These are phyloP conservation scores for Sarcophaga rosellei DNA, from an alignment of 2,888 invertebrate genomes.

Conservation along the genomic window DNA sequence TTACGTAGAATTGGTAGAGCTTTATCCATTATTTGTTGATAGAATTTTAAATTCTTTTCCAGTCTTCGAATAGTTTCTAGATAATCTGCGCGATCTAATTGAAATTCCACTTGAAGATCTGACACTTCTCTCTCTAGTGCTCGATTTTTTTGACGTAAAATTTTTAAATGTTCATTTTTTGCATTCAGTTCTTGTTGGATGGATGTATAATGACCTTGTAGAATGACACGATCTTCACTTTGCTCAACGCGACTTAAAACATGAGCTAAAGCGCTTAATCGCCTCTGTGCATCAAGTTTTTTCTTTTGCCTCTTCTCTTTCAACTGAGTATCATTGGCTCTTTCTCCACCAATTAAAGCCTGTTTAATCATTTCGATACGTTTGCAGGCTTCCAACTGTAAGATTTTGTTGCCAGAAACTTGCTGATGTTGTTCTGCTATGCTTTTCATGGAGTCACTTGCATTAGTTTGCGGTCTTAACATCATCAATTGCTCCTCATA, in stretches of 20 bases:
- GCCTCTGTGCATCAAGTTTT: slow-evolving; percentile 86
- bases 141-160: slow-evolving; percentile 85
- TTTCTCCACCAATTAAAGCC: slow-evolving; percentile 90
- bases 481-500: slow-evolving; percentile 73
- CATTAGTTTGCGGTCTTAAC: slow-evolving; percentile 40
- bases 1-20: slow-evolving; percentile 86
- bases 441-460: slow-evolving; percentile 1
- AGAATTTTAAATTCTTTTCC: slow-evolving; percentile 86
- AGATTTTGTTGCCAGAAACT: slow-evolving; percentile 36
- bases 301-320: slow-evolving; percentile 86
- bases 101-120: slow-evolving; percentile 91
- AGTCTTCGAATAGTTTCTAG: slow-evolving; percentile 90
- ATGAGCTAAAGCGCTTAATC: slow-evolving; percentile 83
- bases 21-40: slow-evolving; percentile 85
- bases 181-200: slow-evolving; percentile 89
- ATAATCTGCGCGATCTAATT: slow-evolving; percentile 90
- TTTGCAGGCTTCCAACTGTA: slow-evolving; percentile 76
- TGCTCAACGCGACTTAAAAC: slow-evolving; percentile 84
- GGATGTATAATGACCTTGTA: slow-evolving; percentile 89
- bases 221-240: slow-evolving; percentile 86
- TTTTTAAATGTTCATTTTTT: slow-evolving; percentile 86
- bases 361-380: slow-evolving; percentile 86
- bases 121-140: slow-evolving; percentile 87
- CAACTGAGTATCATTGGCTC: slow-evolving; percentile 86
- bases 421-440: background rate